These are phyloP conservation scores for Lithophane socia DNA, from an alignment of 2,888 invertebrate species.

Conservation along the genomic window DNA sequence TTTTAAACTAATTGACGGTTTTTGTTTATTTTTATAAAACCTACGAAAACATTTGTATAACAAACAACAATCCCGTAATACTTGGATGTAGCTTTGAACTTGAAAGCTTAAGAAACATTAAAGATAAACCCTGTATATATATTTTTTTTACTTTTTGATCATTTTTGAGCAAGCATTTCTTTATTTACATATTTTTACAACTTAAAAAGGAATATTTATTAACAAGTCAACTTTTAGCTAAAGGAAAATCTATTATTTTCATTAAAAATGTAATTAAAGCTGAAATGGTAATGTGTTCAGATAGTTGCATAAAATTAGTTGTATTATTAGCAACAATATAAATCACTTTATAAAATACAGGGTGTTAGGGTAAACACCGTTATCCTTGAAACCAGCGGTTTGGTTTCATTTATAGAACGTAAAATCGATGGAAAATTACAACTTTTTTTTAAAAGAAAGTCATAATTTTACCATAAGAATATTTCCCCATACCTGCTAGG, in stretches of 20 bases:
- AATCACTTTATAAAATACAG: slow-evolving; percentile 28
- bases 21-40: slow-evolving; percentile 16
- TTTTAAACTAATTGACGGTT: slow-evolving; percentile 26
- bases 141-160: slow-evolving; percentile 64
- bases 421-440: too few species aligned
- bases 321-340: slow-evolving; percentile 43
- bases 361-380: too few species aligned
- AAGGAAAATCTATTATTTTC: slow-evolving; percentile 48
- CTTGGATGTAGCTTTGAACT: slow-evolving; percentile 57
- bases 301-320: slow-evolving; percentile 40
- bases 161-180: slow-evolving; percentile 77
- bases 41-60: slow-evolving; percentile 65
- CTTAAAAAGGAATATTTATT: slow-evolving; percentile 41
- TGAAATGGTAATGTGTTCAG: slow-evolving; percentile 79
- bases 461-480: too few species aligned
- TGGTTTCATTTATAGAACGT: too few species aligned
- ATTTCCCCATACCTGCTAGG: too few species aligned
- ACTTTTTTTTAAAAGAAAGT: too few species aligned
- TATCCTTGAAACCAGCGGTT: too few species aligned
- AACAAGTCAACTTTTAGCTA: slow-evolving; percentile 60
- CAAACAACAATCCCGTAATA: slow-evolving; percentile 61
- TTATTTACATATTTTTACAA: slow-evolving; percentile 60
- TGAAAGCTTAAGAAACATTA: slow-evolving; percentile 66
- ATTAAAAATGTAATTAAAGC: slow-evolving; percentile 76
- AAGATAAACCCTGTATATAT: slow-evolving; percentile 73